A percentile compares a stretch with the other conserved stretches of the same genome.
phyloP scores from a whole-genome alignment of 2,888 invertebrate genomes.

The Gymnosoma rotundatum region DNA sequence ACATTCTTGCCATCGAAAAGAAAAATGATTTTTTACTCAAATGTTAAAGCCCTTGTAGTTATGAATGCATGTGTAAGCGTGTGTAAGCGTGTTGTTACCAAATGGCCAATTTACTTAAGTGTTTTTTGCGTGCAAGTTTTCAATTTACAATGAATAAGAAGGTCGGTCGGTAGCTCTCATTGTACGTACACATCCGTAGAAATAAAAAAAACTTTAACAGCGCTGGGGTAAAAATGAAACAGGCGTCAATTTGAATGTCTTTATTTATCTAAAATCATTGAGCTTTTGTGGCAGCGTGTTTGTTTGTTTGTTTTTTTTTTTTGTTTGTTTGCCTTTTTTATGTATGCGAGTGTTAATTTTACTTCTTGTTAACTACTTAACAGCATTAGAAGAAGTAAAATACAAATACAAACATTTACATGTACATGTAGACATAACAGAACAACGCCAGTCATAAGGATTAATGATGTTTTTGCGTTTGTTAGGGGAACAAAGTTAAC shows the following conservation, averaged over 20 bases:
- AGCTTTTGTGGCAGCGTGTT: not conserved
- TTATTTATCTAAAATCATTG: slow-evolving; percentile 7
- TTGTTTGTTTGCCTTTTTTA: not conserved
- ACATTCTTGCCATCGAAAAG: too few relatives aligned
- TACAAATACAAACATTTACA: not conserved
- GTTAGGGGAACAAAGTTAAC: too few relatives aligned
- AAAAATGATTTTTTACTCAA: too few relatives aligned
- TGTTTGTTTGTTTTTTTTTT: slow-evolving; percentile 18
- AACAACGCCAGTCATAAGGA: slow-evolving; percentile 23
- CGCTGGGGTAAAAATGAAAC: not conserved
- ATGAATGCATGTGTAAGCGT: not conserved
- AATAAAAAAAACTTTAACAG: slow-evolving; percentile 15
- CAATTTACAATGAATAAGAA: slow-evolving; percentile 30
- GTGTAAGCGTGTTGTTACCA: slow-evolving; percentile 39
- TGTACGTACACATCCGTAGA: slow-evolving; percentile 28
- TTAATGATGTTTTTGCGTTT: not conserved
- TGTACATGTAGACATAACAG: not conserved
- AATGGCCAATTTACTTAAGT: slow-evolving; percentile 59
- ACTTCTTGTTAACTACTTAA: slow-evolving; percentile 35
- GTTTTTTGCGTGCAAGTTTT: slow-evolving; percentile 34
- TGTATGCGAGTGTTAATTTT: slow-evolving; percentile 46
- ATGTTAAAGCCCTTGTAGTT: too few relatives aligned
- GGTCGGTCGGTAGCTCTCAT: not conserved
- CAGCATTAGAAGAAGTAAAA: slow-evolving; percentile 16
- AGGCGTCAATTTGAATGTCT: slow-evolving; percentile 20